These are phyloP conservation scores for Nomada fucata DNA, from an alignment of 2,888 invertebrate genomes.

Conservation along the genomic window DNA sequence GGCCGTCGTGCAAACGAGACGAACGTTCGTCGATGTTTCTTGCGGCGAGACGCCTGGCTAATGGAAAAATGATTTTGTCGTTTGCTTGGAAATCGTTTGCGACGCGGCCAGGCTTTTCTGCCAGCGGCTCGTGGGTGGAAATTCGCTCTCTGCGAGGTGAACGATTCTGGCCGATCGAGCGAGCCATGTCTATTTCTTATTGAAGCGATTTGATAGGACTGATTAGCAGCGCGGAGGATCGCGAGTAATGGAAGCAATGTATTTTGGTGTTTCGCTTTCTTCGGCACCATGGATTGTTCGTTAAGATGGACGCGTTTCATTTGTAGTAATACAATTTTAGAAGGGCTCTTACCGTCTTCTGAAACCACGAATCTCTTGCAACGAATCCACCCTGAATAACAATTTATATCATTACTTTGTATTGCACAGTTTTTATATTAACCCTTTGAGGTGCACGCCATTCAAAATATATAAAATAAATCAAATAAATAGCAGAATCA, in stretches of 20 bases:
- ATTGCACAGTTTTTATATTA: too few species aligned
- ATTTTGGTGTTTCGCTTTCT: too few species aligned
- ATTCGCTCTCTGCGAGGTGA: neutral
- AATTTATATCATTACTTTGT: too few species aligned
- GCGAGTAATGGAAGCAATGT: too few species aligned
- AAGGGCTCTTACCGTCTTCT: too few species aligned
- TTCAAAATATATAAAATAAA: neutral
- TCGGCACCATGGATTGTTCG: too few species aligned
- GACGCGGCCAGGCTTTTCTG: neutral
- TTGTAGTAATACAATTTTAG: too few species aligned
- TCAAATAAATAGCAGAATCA: neutral
- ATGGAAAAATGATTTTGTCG: constrained; percentile 35
- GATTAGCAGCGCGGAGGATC: too few species aligned
- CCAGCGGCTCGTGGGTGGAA: neutral
- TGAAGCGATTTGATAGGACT: neutral
- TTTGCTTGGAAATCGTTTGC: constrained; percentile 30
- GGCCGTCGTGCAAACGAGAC: constrained; percentile 65
- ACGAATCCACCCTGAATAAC: too few species aligned
- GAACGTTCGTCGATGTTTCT: constrained; percentile 42
- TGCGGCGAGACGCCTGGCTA: constrained; percentile 25
- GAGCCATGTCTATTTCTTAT: neutral
- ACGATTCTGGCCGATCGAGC: neutral
- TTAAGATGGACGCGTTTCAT: too few species aligned
- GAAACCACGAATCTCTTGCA: too few species aligned
- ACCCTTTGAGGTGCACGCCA: too few species aligned